Base-by-base conservation (phyloP, 2,113 vertebrate species). In the Erythrocercus mccallii region DNA sequence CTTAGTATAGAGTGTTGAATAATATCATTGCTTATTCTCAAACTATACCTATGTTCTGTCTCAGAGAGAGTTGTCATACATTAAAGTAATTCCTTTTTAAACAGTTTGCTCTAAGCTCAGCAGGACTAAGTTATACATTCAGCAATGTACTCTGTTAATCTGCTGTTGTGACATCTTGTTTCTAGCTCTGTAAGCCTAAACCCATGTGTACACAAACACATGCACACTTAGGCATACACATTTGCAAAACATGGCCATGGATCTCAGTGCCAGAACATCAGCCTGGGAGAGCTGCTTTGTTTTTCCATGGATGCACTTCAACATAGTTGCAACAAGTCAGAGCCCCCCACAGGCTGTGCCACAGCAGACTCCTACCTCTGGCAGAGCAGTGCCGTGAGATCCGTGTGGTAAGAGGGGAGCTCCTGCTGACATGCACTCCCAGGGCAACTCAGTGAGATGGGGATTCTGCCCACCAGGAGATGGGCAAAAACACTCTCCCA, bases 351-450 rank as follows among this genome's bases (percentile, higher is more conserved):
- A 33, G 37, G 37, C 6, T 20, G 13, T 22, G 40, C 25, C 4
- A 5, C 47, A 64, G 24, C 35, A 73, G 25, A 21, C 8, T n/a
- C 19, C 64, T 14, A 17, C 10, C 20, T 35, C 19, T n/a, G 58
- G 40, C 40, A 37, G 31, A 48, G 22, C 24, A 6, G 8, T 28
- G 7, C 18, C 11, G 5, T 15, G 21, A 23, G 38, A 72, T 53
- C 13, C 9, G 0, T 6, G 37, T 0, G 0, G 8, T 38, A 35
- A 37, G 33, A 50, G 62, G 4, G 21, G 5, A 78, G 21, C 15
- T 84, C 31, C 28, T 84, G 42, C n/a, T 50, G 33, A 40, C n/a
- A 31, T 38, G 40, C 68, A 12, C 18, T 53, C 33, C 28, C 28
- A 51, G 16, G 31, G 28, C 2, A 64, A 7, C 30, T 45, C 6